phyloP scores from a whole-genome alignment of 1,140 invertebrate species.

The Tribolium madens region DNA sequence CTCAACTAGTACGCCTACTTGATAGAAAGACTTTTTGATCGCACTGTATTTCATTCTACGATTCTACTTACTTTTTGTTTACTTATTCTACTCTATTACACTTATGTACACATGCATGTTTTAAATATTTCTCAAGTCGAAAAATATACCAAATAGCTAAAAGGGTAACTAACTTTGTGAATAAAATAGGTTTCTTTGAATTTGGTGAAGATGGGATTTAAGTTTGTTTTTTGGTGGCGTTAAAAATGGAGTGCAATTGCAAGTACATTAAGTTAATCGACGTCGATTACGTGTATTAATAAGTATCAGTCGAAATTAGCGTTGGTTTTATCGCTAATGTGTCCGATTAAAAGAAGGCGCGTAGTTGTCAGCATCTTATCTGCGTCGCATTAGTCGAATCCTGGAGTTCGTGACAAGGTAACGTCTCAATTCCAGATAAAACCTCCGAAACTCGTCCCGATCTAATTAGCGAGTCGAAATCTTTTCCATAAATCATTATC shows the following conservation, averaged over 20 bases:
- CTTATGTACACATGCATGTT: too few relatives aligned
- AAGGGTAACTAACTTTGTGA: background rate
- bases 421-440: conserved; percentile 45
- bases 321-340: conserved; percentile 41
- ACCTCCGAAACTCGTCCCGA: conserved; percentile 25
- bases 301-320: conserved; percentile 42
- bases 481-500: conserved; percentile 42
- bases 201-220: background rate
- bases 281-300: conserved; percentile 30
- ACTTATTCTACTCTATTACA: too few relatives aligned
- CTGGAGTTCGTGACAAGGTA: conserved; percentile 22
- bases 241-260: conserved; percentile 10
- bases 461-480: conserved; percentile 40
- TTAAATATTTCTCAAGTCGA: too few relatives aligned
- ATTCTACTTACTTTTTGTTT: too few relatives aligned
- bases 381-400: conserved; percentile 41
- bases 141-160: too few relatives aligned
- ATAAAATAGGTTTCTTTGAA: background rate
- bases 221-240: background rate
- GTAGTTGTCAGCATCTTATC: conserved; percentile 43
- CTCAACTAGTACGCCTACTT: too few relatives aligned
- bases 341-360: conserved; percentile 44
- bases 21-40: too few relatives aligned
- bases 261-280: conserved; percentile 25
- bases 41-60: too few relatives aligned